Conservation (phyloP, 2,888 invertebrate species). For the Leptogaster cylindrica region DNA sequence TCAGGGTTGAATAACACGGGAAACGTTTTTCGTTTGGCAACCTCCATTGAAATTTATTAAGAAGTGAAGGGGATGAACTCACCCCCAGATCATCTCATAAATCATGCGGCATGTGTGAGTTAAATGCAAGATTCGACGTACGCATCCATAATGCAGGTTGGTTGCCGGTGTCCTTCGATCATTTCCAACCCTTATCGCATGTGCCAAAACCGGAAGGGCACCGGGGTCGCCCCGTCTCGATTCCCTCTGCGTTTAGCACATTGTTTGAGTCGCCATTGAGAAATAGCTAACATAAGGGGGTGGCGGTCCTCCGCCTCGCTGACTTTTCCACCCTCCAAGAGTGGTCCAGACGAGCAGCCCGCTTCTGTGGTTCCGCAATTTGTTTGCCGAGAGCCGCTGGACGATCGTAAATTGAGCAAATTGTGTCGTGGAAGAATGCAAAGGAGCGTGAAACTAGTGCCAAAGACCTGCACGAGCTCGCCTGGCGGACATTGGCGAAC, state of each 20-base stretch:
- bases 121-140: constrained; percentile 37
- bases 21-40: too few relatives aligned
- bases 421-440: constrained; percentile 8
- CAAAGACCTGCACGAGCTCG: too few relatives aligned
- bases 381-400: constrained; percentile 19
- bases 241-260: constrained; percentile 16
- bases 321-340: too few relatives aligned
- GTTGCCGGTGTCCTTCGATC: constrained; percentile 17
- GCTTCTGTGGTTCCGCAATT: background rate
- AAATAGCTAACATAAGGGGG: too few relatives aligned
- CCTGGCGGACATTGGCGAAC: too few relatives aligned
- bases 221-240: background rate
- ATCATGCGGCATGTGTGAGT: constrained; percentile 48
- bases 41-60: too few relatives aligned
- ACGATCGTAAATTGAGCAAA: constrained; percentile 15
- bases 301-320: too few relatives aligned
- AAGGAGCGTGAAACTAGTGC: background rate
- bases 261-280: constrained; percentile 7
- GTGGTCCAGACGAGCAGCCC: too few relatives aligned
- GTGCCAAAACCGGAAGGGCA: too few relatives aligned
- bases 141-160: background rate
- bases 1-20: too few relatives aligned
- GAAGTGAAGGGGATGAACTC: constrained; percentile 8
- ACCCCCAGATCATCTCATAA: constrained; percentile 42
- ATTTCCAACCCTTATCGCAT: background rate